Evolutionary conservation across 2,888 invertebrate species (phyloP).

Genomic region (Aspidiotus rigidus): DNA sequence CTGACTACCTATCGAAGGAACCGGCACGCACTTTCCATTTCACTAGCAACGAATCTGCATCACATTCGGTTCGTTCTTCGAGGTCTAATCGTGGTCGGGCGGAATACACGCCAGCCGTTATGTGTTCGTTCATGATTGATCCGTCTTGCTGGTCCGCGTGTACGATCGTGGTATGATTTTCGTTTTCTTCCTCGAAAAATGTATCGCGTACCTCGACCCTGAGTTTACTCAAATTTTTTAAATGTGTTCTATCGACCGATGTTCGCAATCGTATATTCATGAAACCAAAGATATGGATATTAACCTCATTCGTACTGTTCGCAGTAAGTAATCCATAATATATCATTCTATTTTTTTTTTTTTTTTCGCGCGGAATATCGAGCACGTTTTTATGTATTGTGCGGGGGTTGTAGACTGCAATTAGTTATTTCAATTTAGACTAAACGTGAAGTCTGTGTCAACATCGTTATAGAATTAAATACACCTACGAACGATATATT

Average conservation of each 20-base stretch:
- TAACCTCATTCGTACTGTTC: constrained; percentile 28
- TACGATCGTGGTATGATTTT: not conserved
- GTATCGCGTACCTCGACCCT: not conserved
- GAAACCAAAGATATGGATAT: constrained; percentile 31
- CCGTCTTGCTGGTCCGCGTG: not conserved
- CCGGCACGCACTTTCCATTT: constrained; percentile 31
- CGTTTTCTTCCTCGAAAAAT: not conserved
- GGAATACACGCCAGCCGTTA: constrained; percentile 4
- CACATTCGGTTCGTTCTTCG: constrained; percentile 6
- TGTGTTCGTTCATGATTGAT: constrained; percentile 5
- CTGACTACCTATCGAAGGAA: constrained; percentile 15
- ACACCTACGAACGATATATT: too few species aligned
- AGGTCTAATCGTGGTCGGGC: constrained; percentile 14
- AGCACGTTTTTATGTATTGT: too few species aligned
- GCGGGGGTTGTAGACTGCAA: too few species aligned
- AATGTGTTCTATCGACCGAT: constrained; percentile 16
- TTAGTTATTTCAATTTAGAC: too few species aligned
- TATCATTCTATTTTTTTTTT: not conserved
- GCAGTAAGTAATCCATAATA: constrained; percentile 16
- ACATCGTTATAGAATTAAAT: too few species aligned
- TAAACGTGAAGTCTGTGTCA: too few species aligned
- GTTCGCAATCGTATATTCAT: constrained; percentile 29
- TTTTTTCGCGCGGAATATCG: too few species aligned
- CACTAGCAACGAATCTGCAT: constrained; percentile 16
- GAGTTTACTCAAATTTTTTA: not conserved